These are phyloP conservation scores for Emmelina monodactyla DNA, from an alignment of 2,888 invertebrate species.

Conservation along the genomic window DNA sequence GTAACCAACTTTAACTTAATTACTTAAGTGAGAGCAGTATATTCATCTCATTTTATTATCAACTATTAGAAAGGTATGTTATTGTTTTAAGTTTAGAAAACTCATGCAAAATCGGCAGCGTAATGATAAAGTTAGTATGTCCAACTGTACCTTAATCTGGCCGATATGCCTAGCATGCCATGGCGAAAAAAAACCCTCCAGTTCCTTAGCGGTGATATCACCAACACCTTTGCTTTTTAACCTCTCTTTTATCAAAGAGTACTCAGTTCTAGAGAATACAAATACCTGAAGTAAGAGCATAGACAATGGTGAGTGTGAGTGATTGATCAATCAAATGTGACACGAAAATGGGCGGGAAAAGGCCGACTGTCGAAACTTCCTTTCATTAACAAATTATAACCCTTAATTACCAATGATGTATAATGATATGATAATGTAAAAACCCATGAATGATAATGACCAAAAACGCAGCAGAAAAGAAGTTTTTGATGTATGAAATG, in stretches of 20 bases:
- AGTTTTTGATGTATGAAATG: slow-evolving; percentile 16
- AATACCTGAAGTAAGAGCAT: slow-evolving; percentile 77
- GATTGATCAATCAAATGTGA: too few relatives aligned
- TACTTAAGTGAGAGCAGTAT: too few relatives aligned
- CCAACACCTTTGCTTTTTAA: slow-evolving; percentile 80
- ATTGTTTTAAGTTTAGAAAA: too few relatives aligned
- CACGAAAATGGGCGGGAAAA: slow-evolving; percentile 1
- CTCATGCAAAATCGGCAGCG: too few relatives aligned
- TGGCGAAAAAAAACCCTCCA: slow-evolving; percentile 85
- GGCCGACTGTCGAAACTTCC: slow-evolving; percentile 24
- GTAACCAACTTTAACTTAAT: too few relatives aligned
- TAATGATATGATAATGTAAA: not conserved
- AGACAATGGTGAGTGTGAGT: slow-evolving; percentile 31
- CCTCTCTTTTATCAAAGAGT: slow-evolving; percentile 82
- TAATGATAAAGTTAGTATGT: too few relatives aligned
- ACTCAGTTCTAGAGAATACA: slow-evolving; percentile 85
- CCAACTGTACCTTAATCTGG: slow-evolving; percentile 66
- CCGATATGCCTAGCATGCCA: slow-evolving; percentile 88
- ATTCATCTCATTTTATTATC: too few relatives aligned
- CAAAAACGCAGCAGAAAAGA: slow-evolving; percentile 18
- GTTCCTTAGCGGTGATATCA: slow-evolving; percentile 75
- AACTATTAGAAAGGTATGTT: too few relatives aligned
- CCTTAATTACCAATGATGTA: not conserved
- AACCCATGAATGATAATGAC: slow-evolving; percentile 2
- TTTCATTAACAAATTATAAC: slow-evolving; percentile 18